A percentile compares a stretch with the other conserved stretches of the same genome.
Evolutionary conservation across 2,888 invertebrate genomes (phyloP).

Genomic region (Hydrotaea cyrtoneurina): DNA sequence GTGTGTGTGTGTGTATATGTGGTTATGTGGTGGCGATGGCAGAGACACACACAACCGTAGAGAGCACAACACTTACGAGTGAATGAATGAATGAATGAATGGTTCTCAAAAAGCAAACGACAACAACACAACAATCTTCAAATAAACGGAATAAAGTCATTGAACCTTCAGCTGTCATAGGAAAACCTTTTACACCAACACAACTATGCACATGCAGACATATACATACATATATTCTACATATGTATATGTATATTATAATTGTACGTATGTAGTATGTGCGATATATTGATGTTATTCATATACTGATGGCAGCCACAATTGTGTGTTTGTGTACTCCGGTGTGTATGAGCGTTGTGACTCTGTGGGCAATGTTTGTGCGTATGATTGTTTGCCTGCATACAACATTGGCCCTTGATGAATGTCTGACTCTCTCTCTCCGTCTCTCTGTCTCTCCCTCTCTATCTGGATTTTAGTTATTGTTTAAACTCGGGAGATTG

Average conservation of each 20-base stretch:
- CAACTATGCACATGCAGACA: background rate
- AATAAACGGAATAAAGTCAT: conserved; percentile 4
- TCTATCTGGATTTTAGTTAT: too few species aligned
- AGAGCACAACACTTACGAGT: conserved; percentile 12
- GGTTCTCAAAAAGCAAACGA: background rate
- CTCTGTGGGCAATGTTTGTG: background rate
- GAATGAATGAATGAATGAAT: conserved; percentile 5
- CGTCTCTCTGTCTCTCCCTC: too few species aligned
- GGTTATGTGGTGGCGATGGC: background rate
- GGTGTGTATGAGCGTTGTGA: background rate
- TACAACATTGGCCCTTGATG: too few species aligned
- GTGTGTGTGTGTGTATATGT: conserved; percentile 8
- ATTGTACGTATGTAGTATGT: background rate
- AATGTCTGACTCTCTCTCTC: too few species aligned
- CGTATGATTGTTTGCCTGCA: too few species aligned
- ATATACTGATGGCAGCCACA: background rate
- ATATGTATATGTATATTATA: background rate
- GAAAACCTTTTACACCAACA: conserved; percentile 1
- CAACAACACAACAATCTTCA: conserved; percentile 15
- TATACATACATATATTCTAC: background rate
- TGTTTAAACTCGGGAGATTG: background rate
- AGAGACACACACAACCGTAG: background rate
- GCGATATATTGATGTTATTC: conserved; percentile 6
- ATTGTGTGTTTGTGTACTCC: conserved; percentile 23
- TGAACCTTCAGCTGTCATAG: conserved; percentile 15